Conservation (phyloP, 37 sponge, comb jelly and placozoan genomes). For the Corticium candelabrum region DNA sequence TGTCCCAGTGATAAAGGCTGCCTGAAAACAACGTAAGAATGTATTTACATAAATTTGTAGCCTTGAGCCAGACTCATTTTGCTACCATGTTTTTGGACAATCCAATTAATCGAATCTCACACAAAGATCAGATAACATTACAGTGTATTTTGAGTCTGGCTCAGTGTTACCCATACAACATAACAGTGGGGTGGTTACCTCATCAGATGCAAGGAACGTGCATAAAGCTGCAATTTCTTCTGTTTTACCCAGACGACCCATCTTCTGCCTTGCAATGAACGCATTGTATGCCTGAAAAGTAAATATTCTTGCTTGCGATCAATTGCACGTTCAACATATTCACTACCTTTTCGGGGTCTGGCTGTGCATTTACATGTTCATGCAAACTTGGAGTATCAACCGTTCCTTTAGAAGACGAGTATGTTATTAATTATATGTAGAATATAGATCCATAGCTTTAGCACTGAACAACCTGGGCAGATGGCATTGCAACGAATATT, state of each 20-base stretch:
- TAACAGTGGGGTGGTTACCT: constrained; percentile 26
- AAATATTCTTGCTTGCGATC: background rate
- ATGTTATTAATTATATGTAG: too few relatives aligned
- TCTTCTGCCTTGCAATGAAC: constrained; percentile 56
- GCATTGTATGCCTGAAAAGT: constrained; percentile 22
- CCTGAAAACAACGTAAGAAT: constrained; percentile 36
- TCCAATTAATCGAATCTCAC: too few relatives aligned
- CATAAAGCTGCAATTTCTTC: constrained; percentile 64
- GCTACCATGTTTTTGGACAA: too few relatives aligned
- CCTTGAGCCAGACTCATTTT: too few relatives aligned
- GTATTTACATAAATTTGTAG: too few relatives aligned
- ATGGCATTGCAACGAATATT: constrained; percentile 62
- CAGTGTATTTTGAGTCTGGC: too few relatives aligned
- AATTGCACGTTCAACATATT: too few relatives aligned
- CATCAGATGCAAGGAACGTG: constrained; percentile 68
- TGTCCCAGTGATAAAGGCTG: constrained; percentile 63
- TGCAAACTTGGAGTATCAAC: constrained; percentile 59
- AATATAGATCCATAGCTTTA: too few relatives aligned
- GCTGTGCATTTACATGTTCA: constrained; percentile 36
- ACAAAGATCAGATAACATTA: too few relatives aligned
- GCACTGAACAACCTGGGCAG: constrained; percentile 85
- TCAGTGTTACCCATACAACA: background rate
- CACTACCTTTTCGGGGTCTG: constrained; percentile 30
- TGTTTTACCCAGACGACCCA: constrained; percentile 67
- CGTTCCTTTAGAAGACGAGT: constrained; percentile 27